Conservation (phyloP, 2,888 invertebrate species). For the Oscheius sp. region DNA sequence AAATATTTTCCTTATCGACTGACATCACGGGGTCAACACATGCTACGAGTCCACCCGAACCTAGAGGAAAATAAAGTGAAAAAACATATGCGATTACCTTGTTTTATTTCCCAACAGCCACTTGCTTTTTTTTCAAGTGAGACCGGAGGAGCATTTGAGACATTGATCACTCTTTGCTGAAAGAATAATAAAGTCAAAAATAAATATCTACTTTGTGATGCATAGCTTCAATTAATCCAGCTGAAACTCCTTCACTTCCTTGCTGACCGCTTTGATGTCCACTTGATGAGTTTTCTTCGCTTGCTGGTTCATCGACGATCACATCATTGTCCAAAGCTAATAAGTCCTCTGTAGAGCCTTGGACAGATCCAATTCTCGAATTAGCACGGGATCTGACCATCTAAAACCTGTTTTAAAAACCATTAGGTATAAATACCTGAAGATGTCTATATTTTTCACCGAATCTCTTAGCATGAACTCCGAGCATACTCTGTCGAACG, state of each 20-base stretch:
- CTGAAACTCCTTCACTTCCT: constrained; percentile 1
- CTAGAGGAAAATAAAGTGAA: constrained; percentile 29
- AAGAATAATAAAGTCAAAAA: constrained; percentile 3
- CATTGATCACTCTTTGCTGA: constrained; percentile 66
- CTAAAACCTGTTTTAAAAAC: constrained; percentile 29
- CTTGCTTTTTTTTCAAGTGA: constrained; percentile 53
- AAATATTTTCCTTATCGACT: constrained; percentile 59
- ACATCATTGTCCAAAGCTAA: constrained; percentile 45
- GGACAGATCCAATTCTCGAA: constrained; percentile 54
- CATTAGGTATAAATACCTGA: constrained; percentile 33
- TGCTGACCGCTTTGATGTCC: neutral
- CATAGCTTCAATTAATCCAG: constrained; percentile 27
- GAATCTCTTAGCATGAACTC: constrained; percentile 62
- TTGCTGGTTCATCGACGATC: constrained; percentile 36
- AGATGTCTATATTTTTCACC: constrained; percentile 59
- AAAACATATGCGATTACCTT: constrained; percentile 31
- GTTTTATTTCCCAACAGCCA: constrained; percentile 64
- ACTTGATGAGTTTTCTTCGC: constrained; percentile 23
- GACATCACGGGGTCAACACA: constrained; percentile 67
- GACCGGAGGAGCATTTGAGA: constrained; percentile 67
- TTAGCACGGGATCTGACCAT: constrained; percentile 53
- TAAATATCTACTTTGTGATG: constrained; percentile 42
- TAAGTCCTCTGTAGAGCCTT: constrained; percentile 55
- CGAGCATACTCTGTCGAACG: constrained; percentile 61
- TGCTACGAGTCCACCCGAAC: constrained; percentile 64